phyloP scores from a whole-genome alignment of 2,113 vertebrate species.

The Abramis brama region DNA sequence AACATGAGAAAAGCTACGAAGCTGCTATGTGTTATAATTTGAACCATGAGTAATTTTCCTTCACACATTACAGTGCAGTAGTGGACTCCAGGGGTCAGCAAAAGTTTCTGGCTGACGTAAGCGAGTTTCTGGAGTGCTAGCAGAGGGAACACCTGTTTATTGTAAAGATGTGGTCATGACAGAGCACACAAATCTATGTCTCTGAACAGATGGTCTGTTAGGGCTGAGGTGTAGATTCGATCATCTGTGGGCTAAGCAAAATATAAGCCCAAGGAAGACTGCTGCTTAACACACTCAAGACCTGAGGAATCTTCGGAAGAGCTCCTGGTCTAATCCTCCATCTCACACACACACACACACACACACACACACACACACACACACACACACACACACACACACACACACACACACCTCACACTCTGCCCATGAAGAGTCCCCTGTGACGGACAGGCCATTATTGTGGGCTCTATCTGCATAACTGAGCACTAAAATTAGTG shows the following conservation, averaged over 20 bases:
- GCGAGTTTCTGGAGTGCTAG: neutral
- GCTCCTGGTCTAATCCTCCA: constrained; percentile 28
- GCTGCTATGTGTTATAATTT: neutral
- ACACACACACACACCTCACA: constrained; percentile 41
- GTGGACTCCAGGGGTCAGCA: neutral
- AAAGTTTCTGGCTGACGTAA: constrained; percentile 13
- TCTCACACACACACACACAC: constrained; percentile 14
- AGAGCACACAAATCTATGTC: constrained; percentile 7
- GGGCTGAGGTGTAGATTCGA: constrained; percentile 51
- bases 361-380: constrained; percentile 19
- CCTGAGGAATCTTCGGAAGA: neutral
- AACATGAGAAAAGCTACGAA: neutral
- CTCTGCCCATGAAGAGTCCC: constrained; percentile 1
- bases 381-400: constrained; percentile 42
- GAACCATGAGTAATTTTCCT: neutral
- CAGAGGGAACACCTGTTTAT: constrained; percentile 67
- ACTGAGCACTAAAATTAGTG: constrained; percentile 23
- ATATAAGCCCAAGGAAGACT: constrained; percentile 56
- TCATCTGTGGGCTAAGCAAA: constrained; percentile 70
- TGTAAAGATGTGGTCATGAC: constrained; percentile 60
- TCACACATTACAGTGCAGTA: neutral
- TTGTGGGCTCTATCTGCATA: constrained; percentile 28
- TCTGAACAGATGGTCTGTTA: constrained; percentile 60
- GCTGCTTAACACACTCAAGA: constrained; percentile 13
- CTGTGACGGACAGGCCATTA: constrained; percentile 24